Base-by-base conservation (phyloP, 2,113 vertebrate genomes). In the Syngnathus typhle region DNA sequence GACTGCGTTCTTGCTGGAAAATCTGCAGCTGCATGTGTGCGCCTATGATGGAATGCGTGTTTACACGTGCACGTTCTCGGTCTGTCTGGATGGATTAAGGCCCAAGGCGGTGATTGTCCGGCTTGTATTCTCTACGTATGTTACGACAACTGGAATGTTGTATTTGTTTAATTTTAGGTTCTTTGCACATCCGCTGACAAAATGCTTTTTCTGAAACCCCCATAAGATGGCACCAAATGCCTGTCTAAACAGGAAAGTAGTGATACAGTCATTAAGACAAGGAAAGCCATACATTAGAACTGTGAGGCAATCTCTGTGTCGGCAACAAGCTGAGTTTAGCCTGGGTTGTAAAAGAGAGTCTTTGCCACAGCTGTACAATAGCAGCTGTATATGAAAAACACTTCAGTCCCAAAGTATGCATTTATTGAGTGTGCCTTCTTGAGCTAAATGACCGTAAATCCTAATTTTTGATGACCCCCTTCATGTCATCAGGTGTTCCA, bases 101-200 rank as follows among this genome's bases (percentile, higher is more conserved):
- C 67, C 68, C 27, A 12, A 43, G 58, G 51, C 43, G 51, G 71
- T 7, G 65, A 79, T 77, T 71, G 70, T 59, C 73, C 85, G 84
- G 36, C 55, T 78, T 81, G 71, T 70, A 65, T 61, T 65, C 59
- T 68, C 72, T 36, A 83, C 82, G 79, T n/a, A 41, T 43, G 19
- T 18, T 6, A 19, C 27, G n/a, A 41, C 32, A 61, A 61, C 10
- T 61, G 60, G 38, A 21, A 41, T 58, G 27, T 58, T 58, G 16
- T 58, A 18, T 36, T 52, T 36, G 6, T 36, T 58, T 58, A 7
- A 12, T 56, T 56, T 15, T 0, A 32, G 15, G 23, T 58, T 36
- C 13, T 58, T 32, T 8, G 55, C 55, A 36, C 32, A 15, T 36
- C 55, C 6, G 11, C 55, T 32, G 21, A 55, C 54, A 55, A 23